Conservation (phyloP, 2,888 invertebrate species). For the Standfussiana lucernea region DNA sequence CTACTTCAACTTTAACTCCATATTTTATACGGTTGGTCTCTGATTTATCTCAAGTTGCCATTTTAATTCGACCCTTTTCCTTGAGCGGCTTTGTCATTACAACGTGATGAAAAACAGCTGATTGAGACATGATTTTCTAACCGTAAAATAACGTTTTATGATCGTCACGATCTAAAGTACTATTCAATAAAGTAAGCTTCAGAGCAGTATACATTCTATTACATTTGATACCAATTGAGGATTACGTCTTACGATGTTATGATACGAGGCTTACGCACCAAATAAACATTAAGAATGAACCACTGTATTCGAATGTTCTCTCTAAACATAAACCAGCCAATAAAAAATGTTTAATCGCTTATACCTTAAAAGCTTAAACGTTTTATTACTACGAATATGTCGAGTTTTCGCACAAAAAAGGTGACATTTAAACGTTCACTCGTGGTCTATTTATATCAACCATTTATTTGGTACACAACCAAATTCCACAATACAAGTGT, state of each 20-base stretch:
- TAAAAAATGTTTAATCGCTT: conserved; percentile 60
- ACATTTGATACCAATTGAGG: conserved; percentile 17
- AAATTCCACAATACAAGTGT: conserved; percentile 73
- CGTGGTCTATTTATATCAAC: conserved; percentile 71
- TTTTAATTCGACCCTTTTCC: too few species aligned
- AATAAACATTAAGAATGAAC: conserved; percentile 41
- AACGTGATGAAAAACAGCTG: neutral
- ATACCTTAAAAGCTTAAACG: conserved; percentile 46
- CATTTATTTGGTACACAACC: conserved; percentile 70
- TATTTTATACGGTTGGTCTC: neutral
- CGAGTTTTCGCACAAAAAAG: conserved; percentile 59
- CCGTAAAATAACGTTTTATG: conserved; percentile 3
- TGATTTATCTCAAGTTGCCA: neutral
- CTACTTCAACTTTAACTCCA: neutral
- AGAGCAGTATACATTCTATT: conserved; percentile 11
- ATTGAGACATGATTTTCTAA: neutral
- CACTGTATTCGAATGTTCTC: conserved; percentile 23
- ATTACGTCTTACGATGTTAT: conserved; percentile 44
- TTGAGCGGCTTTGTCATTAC: neutral
- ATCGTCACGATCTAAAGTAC: neutral
- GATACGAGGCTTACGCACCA: conserved; percentile 47
- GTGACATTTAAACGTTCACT: conserved; percentile 65
- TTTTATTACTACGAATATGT: conserved; percentile 58
- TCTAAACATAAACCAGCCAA: conserved; percentile 30
- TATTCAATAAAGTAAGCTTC: conserved; percentile 34